A percentile compares a stretch with the other conserved stretches of the same genome.
Evolutionary conservation across 2,113 vertebrate species (phyloP).

Genomic region (Cacatua alba): DNA sequence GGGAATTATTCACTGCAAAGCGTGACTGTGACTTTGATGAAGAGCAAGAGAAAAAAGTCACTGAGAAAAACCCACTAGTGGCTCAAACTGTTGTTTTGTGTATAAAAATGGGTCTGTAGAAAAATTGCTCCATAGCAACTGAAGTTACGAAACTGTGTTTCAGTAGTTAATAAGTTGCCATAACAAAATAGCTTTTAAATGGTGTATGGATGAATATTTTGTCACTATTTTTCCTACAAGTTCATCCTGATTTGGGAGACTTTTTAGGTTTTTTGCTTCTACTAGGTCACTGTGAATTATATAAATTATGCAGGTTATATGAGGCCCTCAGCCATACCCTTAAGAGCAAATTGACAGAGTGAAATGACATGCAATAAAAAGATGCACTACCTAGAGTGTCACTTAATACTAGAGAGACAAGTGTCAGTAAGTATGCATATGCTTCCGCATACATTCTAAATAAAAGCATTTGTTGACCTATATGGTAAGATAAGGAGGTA

Average conservation of each 20-base stretch:
- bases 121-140: background rate
- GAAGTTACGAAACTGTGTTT: background rate
- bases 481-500: background rate
- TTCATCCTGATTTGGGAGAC: background rate
- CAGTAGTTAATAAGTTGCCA: background rate
- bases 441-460: background rate
- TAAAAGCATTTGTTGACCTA: background rate
- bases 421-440: background rate
- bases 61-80: rapidly evolving
- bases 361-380: background rate
- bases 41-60: background rate
- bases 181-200: background rate
- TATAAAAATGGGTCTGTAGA: background rate
- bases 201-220: background rate
- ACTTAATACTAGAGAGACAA: background rate
- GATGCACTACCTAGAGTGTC: background rate
- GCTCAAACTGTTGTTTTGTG: background rate
- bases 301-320: background rate
- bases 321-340: background rate
- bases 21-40: background rate
- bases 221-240: background rate
- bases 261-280: background rate
- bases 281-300: background rate
- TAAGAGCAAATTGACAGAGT: background rate
- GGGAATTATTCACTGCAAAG: background rate